Conservation (phyloP, 2,113 vertebrate species). For the Prinia subflava region DNA sequence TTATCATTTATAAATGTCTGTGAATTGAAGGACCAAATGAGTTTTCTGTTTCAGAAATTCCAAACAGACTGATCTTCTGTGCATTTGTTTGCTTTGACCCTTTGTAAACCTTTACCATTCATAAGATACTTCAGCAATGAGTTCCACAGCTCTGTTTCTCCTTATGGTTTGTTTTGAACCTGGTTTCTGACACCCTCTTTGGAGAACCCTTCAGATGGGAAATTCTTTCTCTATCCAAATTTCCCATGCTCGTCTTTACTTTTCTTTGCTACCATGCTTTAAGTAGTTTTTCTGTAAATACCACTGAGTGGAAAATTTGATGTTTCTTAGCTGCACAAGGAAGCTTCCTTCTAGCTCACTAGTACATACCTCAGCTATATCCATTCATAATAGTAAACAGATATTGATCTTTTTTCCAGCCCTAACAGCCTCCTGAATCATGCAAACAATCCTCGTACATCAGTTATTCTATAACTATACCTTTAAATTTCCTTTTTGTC, state of each 20-base stretch:
- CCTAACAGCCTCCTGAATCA: background rate
- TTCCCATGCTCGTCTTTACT: background rate
- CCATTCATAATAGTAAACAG: background rate
- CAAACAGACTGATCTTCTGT: background rate
- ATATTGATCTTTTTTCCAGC: background rate
- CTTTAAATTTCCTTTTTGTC: background rate
- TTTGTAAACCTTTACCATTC: background rate
- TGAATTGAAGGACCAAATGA: background rate
- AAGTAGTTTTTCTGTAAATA: background rate
- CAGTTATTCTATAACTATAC: background rate
- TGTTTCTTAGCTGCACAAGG: background rate
- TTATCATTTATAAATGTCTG: background rate
- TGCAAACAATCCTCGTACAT: fast-evolving
- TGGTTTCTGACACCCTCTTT: background rate
- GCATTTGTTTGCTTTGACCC: background rate
- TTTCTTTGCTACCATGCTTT: background rate
- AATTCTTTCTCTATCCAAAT: background rate
- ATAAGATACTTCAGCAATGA: background rate
- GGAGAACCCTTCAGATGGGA: background rate
- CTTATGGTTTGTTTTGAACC: background rate
- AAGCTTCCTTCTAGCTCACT: background rate
- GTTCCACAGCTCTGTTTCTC: background rate
- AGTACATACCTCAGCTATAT: background rate
- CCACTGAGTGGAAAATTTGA: background rate
- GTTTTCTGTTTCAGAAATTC: background rate